Evolutionary conservation across 2,797 vertebrate genomes (phyloP), one percentile per base, ranked within the genome.

Genomic region (Crenuchus spilurus): DNA sequence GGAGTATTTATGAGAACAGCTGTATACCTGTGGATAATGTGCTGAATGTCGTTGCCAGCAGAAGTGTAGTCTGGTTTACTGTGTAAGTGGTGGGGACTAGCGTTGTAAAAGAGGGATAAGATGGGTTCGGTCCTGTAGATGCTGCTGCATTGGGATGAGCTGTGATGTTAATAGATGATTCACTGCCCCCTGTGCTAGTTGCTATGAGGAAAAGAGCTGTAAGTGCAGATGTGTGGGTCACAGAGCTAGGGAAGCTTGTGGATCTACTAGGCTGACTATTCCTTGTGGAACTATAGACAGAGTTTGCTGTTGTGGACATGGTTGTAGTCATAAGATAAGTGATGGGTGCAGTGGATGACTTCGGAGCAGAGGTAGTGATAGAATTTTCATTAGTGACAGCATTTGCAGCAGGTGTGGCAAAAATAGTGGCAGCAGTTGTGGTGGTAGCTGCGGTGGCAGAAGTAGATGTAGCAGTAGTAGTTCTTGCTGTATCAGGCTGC

Each of bases 21-120:
- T 26, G 7, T 8, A 18, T 60, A 70, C 70, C 49, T 70, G 58
- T 77, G 30, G 28, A 54, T 57, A 42, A 73, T 33, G 35, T 16
- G 46, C 33, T 39, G 46, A 58, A 2, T 0, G n/a, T 28, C 30
- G 6, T 22, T 74, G 24, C 39, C 65, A 39, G 65, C 0, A 57
- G 57, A 48, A 67, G 18, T 33, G 78, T 22, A 10, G 62, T 51
- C 37, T 68, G 51, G 84, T 78, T 68, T 65, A 76, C 37, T 31
- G 54, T 66, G 31, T 18, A 16, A 66, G 30, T 71, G 70, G 39
- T n/a, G 18, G 68, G 35, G 31, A 44, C 20, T 26, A 41, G 8
- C 8, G 33, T 65, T 42, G 33, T 8, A 20, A 9, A 1, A 20
- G 46, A 62, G 0, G 22, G 24, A 28, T 11, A 1, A 49, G 22